These are phyloP conservation scores for Centroberyx gerrardi DNA, from an alignment of 2,797 vertebrate species.

Conservation along the genomic window DNA sequence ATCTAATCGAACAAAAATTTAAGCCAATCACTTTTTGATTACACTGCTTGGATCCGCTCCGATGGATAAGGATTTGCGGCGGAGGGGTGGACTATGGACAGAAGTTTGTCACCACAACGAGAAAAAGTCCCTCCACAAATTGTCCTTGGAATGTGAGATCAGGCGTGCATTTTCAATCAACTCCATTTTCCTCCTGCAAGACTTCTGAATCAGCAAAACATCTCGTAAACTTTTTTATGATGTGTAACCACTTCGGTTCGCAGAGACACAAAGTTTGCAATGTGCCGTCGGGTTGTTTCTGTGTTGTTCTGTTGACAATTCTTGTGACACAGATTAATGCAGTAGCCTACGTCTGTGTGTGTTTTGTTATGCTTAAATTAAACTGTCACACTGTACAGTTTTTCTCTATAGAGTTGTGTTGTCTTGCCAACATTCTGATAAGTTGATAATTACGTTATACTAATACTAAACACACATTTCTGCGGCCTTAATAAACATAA, in stretches of 20 bases:
- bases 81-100: constrained; percentile 3
- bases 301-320: constrained; percentile 7
- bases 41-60: neutral
- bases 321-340: constrained; percentile 25
- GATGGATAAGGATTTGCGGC: constrained; percentile 11
- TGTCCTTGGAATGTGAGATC: constrained; percentile 58
- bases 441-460: constrained; percentile 3
- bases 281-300: constrained; percentile 11
- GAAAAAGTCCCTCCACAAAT: constrained; percentile 29
- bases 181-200: constrained; percentile 26
- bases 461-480: no score
- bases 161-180: constrained; percentile 50
- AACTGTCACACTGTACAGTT: constrained; percentile 6
- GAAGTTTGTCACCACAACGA: constrained; percentile 36
- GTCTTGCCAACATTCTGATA: neutral
- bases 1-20: constrained; percentile 38
- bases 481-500: neutral
- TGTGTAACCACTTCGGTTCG: constrained; percentile 35
- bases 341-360: neutral
- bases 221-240: constrained; percentile 34
- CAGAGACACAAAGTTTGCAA: constrained; percentile 41
- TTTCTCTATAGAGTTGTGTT: neutral
- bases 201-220: constrained; percentile 58
- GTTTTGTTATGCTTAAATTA: constrained; percentile 6
- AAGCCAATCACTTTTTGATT: neutral